A percentile compares a stretch with the other conserved stretches of the same genome.
These are phyloP conservation scores for Aphelenchoides fujianensis DNA, from an alignment of 1,140 invertebrate species.

Conservation along the genomic window DNA sequence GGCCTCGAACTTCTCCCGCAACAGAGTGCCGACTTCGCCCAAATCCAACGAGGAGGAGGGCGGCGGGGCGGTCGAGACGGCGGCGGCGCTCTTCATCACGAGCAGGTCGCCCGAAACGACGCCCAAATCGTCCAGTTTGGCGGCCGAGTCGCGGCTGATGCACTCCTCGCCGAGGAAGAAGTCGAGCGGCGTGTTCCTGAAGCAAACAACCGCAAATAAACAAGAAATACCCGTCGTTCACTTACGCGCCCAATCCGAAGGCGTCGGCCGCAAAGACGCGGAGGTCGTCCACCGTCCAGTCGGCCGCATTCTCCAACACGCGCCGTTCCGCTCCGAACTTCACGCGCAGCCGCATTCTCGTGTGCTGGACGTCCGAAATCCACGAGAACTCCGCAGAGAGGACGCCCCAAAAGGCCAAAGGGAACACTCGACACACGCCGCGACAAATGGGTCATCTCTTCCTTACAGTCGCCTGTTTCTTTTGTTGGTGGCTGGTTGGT, in stretches of 20 bases:
- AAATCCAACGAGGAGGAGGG: too few species aligned
- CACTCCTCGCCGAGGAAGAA: slow-evolving; percentile 2
- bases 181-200: not conserved
- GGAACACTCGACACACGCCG: too few species aligned
- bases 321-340: not conserved
- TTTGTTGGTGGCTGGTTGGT: too few species aligned
- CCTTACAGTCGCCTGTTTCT: too few species aligned
- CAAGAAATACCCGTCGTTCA: not conserved
- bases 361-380: too few species aligned
- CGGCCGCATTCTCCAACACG: not conserved
- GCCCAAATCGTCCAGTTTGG: not conserved
- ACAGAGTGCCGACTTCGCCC: too few species aligned
- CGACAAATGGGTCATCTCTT: too few species aligned
- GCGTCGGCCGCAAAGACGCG: not conserved
- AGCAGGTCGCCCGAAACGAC: slow-evolving; percentile 10
- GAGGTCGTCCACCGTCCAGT: not conserved
- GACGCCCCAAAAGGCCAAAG: too few species aligned
- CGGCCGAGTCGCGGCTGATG: not conserved
- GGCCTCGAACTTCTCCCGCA: too few species aligned
- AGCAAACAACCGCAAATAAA: not conserved
- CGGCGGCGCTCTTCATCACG: not conserved
- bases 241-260: not conserved
- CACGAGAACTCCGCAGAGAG: too few species aligned
- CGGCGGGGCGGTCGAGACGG: too few species aligned
- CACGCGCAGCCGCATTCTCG: not conserved